These are phyloP conservation scores for Hippocampus abdominalis DNA, from an alignment of 2,113 vertebrate genomes.

Conservation along the genomic window DNA sequence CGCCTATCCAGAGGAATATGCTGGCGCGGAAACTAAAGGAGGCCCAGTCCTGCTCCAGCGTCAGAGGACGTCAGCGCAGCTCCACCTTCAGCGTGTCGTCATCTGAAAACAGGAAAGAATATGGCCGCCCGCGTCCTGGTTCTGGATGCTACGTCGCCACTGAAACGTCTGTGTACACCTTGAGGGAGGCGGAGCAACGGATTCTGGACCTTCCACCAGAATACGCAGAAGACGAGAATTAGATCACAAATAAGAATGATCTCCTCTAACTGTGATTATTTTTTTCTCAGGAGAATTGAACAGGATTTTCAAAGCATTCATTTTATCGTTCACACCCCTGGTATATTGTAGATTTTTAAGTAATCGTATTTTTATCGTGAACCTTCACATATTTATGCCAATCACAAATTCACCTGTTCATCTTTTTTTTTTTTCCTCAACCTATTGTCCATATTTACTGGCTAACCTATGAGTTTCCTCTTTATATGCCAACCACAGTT, in stretches of 20 bases:
- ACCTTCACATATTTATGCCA: no score
- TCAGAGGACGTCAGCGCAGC: constrained; percentile 71
- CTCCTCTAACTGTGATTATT: neutral
- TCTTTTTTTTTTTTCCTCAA: no score
- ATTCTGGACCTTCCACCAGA: constrained; percentile 81
- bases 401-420: no score
- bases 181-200: constrained; percentile 83
- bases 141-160: constrained; percentile 78
- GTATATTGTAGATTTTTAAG: no score
- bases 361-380: no score
- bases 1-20: constrained; percentile 78
- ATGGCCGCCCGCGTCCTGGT: constrained; percentile 82
- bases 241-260: neutral
- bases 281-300: neutral
- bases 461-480: neutral
- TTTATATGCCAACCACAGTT: neutral
- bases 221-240: constrained; percentile 18
- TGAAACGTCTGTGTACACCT: constrained; percentile 79
- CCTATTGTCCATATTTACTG: no score
- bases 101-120: constrained; percentile 72
- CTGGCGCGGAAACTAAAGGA: constrained; percentile 78
- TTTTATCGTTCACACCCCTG: no score
- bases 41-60: constrained; percentile 57
- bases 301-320: neutral
- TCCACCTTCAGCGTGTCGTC: constrained; percentile 71